Base-by-base conservation (phyloP, 2,113 vertebrate species). In the Montifringilla adamsi region DNA sequence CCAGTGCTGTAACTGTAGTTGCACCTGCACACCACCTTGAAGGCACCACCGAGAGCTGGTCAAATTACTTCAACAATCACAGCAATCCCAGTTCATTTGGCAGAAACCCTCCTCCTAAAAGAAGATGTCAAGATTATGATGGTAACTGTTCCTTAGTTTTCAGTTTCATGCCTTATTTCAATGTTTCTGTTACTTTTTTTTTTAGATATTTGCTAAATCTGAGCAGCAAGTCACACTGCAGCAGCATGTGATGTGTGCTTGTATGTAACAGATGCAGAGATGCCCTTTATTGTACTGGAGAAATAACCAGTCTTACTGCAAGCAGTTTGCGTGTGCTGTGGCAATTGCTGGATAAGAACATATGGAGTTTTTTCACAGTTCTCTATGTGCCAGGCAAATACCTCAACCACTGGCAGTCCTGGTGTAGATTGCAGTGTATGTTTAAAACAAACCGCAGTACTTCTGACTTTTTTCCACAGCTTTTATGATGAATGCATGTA, bases 71-170 rank as follows among this genome's bases (percentile, higher is more conserved):
- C 58, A 98, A 98, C 95, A 98, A 98, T 94, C 99, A 99, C 83
- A 98, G 97, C 96, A 99, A 99, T 85, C 97, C 98, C 95, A 99
- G 98, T 91, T 98, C 98, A 1, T 99, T 99, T 92, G 94, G 95
- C 97, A 99, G 99, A 98, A 98, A 95, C 76, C 86, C 92, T 85
- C 97, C 98, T 64, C 98, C 98, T 73, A 99, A 99, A 96, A 98
- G 99, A 90, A 98, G 99, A 81, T 99, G 99, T 98, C 98, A 99
- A 84, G 99, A 99, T 97, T 99, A 99, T 35, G 99, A 99, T 73
- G 99, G 99, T 99, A 98, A 97, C 33, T 72, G 28, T 30, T 90
- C 11, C 16, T 31, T 78, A 37, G 56, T 62, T 76, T 74, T 30
- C 35, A 3, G 16, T 68, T 68, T 72, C 7, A 4, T 68, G 44